These are phyloP conservation scores for Melanophora roralis DNA, from an alignment of 2,888 invertebrate species.

Conservation along the genomic window DNA sequence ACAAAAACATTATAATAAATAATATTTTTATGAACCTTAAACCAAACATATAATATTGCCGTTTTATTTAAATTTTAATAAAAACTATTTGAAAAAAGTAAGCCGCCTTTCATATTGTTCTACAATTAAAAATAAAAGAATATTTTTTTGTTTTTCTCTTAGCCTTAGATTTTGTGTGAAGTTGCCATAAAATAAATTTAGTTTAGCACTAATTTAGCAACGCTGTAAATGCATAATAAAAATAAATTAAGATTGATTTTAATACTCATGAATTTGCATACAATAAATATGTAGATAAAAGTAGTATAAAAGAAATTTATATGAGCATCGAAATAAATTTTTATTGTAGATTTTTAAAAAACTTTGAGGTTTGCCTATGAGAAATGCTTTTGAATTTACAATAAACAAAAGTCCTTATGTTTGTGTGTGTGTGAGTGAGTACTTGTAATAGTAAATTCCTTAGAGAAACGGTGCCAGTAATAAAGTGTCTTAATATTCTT, in stretches of 20 bases:
- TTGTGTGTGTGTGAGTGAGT: neutral
- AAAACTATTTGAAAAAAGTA: neutral
- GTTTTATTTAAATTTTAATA: neutral
- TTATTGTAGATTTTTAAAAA: neutral
- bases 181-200: neutral
- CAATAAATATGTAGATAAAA: neutral
- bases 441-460: neutral
- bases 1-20: neutral
- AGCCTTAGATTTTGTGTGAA: neutral
- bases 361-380: neutral
- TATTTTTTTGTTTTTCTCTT: neutral
- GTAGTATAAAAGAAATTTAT: neutral
- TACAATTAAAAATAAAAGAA: too few species aligned
- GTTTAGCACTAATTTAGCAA: neutral
- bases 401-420: too few species aligned
- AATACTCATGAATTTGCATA: neutral
- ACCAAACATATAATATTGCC: neutral
- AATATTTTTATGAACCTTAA: neutral
- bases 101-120: neutral
- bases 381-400: too few species aligned
- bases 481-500: neutral
- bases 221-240: neutral
- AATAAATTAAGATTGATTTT: constrained; percentile 27
- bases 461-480: neutral
- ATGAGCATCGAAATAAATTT: neutral